phyloP scores from a whole-genome alignment of 2,113 vertebrate genomes.

The Casuarius casuarius region DNA sequence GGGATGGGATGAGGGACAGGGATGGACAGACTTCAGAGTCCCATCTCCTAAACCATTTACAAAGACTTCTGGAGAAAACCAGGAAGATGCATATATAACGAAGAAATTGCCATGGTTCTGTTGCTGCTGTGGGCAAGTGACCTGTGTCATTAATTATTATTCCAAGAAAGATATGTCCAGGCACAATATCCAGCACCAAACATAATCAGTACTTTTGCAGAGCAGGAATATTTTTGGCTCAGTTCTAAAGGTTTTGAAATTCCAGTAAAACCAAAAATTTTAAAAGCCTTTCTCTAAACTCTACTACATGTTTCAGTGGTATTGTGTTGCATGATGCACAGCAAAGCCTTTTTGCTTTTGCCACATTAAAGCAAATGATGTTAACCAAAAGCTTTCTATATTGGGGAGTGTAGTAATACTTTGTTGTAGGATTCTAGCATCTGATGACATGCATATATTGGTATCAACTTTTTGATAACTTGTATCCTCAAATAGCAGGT shows the following conservation, averaged over 20 bases:
- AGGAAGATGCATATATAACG: not conserved
- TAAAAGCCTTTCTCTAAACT: not conserved
- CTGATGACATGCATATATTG: not conserved
- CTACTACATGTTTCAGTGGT: not conserved
- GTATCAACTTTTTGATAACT: not conserved
- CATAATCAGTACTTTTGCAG: not conserved
- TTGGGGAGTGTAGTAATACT: not conserved
- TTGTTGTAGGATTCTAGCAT: not conserved
- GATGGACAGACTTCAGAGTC: not conserved
- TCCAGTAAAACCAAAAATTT: not conserved
- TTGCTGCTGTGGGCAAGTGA: not conserved
- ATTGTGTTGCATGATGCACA: not conserved
- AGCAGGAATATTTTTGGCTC: not conserved
- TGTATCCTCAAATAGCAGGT: not conserved
- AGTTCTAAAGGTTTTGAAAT: not conserved
- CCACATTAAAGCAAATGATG: not conserved
- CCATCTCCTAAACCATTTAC: not conserved
- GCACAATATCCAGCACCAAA: not conserved
- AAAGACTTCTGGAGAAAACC: not conserved
- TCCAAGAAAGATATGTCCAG: not conserved
- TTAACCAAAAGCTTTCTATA: not conserved
- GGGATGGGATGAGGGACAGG: not conserved
- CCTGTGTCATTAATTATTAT: not conserved
- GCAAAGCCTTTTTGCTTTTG: not conserved
- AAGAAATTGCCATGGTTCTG: not conserved